These are phyloP conservation scores for Argya squamiceps DNA, from an alignment of 2,797 vertebrate genomes.

Conservation along the genomic window DNA sequence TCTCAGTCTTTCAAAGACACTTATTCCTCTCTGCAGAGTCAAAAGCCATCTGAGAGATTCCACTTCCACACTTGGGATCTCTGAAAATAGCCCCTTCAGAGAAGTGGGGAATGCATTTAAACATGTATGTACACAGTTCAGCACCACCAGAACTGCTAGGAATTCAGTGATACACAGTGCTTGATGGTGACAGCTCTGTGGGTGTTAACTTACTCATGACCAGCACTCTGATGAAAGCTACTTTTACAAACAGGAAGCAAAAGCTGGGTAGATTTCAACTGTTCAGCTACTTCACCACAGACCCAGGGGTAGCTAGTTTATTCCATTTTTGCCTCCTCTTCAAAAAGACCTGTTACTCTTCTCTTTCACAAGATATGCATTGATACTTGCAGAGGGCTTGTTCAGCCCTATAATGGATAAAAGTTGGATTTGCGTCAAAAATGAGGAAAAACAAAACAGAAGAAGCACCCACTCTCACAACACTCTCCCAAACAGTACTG, in stretches of 20 bases:
- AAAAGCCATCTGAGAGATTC: not conserved
- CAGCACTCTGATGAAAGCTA: not conserved
- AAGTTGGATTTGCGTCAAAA: conserved; percentile 15
- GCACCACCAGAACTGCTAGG: not conserved
- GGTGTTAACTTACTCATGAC: conserved; percentile 11
- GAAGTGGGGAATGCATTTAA: not conserved
- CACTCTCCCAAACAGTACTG: not conserved
- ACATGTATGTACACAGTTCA: not conserved
- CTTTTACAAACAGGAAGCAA: not conserved
- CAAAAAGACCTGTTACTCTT: not conserved
- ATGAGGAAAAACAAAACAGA: not conserved
- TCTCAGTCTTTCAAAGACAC: not conserved
- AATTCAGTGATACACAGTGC: not conserved
- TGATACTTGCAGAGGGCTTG: not conserved
- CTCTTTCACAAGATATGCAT: not conserved
- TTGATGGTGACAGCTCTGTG: not conserved
- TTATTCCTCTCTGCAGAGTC: not conserved
- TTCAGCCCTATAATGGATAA: not conserved
- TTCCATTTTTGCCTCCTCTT: not conserved
- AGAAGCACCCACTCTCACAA: not conserved
- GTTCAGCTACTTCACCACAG: not conserved
- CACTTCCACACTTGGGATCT: conserved; percentile 1
- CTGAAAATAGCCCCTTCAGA: not conserved
- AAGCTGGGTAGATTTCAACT: not conserved
- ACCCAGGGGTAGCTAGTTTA: not conserved